Percentiles rank a stretch among this genome's conserved stretches.
phyloP scores from a whole-genome alignment of 1,140 invertebrate genomes.

The Magallana angulata region DNA sequence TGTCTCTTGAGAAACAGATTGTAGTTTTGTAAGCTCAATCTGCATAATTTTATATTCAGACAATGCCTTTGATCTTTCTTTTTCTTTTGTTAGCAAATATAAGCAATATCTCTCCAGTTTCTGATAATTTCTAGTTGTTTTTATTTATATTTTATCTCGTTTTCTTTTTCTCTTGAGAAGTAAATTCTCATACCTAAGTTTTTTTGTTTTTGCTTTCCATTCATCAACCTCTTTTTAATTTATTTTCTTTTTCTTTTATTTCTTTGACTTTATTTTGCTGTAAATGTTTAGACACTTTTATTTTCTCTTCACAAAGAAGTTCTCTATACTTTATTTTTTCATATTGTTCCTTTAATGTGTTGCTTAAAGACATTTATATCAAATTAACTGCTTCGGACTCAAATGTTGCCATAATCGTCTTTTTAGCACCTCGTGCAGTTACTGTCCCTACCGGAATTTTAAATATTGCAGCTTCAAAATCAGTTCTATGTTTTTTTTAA shows the following conservation, averaged over 20 bases:
- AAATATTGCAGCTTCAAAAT: neutral
- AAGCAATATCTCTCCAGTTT: neutral
- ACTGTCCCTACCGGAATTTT: neutral
- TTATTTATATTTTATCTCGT: neutral
- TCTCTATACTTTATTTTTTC: neutral
- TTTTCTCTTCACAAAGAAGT: neutral
- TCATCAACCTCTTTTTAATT: neutral
- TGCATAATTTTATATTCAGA: neutral
- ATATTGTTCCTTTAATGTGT: neutral
- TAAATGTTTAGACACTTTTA: neutral
- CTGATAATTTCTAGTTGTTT: neutral
- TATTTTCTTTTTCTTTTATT: neutral
- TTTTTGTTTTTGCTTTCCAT: too few species aligned
- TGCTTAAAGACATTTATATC: too few species aligned
- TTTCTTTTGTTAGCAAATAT: neutral
- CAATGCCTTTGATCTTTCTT: neutral
- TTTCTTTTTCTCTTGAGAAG: neutral
- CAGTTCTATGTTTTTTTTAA: neutral
- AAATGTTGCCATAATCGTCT: neutral
- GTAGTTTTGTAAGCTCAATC: neutral
- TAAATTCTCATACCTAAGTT: too few species aligned
- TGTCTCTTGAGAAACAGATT: neutral
- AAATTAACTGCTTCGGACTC: neutral
- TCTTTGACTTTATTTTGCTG: neutral
- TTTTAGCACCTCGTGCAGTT: neutral